Evolutionary conservation across 2,113 vertebrate species (phyloP), one percentile per base, ranked within the genome.

Genomic region (Alethe diademata): DNA sequence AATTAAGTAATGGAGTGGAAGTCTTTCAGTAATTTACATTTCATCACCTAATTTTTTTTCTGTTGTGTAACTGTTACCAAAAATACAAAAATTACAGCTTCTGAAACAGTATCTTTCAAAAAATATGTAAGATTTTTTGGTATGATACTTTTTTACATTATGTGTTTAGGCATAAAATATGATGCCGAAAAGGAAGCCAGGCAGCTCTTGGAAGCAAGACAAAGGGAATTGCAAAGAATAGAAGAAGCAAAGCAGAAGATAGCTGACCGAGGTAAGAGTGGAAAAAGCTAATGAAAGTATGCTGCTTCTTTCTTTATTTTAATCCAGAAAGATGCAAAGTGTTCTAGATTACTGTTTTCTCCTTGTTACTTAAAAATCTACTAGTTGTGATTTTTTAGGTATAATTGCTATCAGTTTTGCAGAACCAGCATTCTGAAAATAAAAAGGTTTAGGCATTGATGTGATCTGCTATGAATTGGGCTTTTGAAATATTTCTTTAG

Each of bases 211-310:
- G 99, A 99, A 97, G 97, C 98, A 96, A 99, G 99, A 57, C 99
- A 99, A 93, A 98, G 98, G 36, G 99, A 99, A 95, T 97, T 99
- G 57, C 98, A 99, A 96, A 98, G 99, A 90, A 99, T 99, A 96
- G 99, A 99, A 95, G 99, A 99, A 87, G 99, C 99, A 88, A 99
- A 99, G 90, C 98, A 98, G 88, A 99, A 99, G 97, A 98, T 99
- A 93, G 99, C 98, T 51, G 98, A 99, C 84, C 97, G 98, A 98
- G 99, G 99, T 99, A 98, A 97, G 83, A 61, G n/a, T 91, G 58
- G 45, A 51, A 64, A 43, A 73, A 90, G 5, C 31, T 80, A 50
- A 72, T 51, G 7, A 18, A 58, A 53, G 9, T 57, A 12, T 3
- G 2, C 22, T 51, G 4, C 25, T 65, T 72, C 16, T 56, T 66